Percentiles rank a stretch among this genome's conserved stretches.
Conservation (phyloP, 2,888 invertebrate genomes). For the Omphaloscelis lunosa region DNA sequence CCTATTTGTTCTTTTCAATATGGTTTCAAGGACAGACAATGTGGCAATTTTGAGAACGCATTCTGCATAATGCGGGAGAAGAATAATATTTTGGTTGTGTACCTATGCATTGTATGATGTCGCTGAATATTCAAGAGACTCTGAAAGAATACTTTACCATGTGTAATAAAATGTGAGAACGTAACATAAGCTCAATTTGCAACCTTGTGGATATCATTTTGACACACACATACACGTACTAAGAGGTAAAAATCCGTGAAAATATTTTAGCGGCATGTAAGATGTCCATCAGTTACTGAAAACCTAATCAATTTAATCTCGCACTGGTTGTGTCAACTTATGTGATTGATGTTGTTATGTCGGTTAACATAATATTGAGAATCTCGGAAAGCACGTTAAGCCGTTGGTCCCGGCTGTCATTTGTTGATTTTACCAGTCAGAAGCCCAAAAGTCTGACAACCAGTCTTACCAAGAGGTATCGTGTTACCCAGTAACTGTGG, state of each 20-base stretch:
- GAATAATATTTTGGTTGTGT: neutral
- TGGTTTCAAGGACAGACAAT: conserved; percentile 13
- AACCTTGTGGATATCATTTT: neutral
- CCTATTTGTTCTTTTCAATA: conserved; percentile 12
- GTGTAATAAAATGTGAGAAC: neutral
- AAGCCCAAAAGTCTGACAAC: neutral
- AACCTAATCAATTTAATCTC: conserved; percentile 13
- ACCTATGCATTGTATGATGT: neutral
- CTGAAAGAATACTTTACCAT: too few species aligned
- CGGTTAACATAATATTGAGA: neutral
- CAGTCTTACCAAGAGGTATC: neutral
- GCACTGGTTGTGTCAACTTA: conserved; percentile 1
- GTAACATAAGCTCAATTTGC: neutral
- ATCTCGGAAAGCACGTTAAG: neutral
- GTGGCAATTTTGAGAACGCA: neutral
- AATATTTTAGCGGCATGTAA: conserved; percentile 18
- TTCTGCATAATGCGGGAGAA: neutral
- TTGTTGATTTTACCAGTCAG: neutral
- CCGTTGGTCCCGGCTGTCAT: neutral
- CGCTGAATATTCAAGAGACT: neutral
- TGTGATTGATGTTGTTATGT: conserved; percentile 7
- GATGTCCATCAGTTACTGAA: conserved; percentile 20
- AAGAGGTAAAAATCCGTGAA: neutral
- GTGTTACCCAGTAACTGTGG: neutral
- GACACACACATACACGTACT: neutral